Percentiles rank a stretch among this genome's conserved stretches.
These are phyloP conservation scores for Laticauda laticaudata DNA, from an alignment of 2,113 vertebrate species.

Conservation along the genomic window DNA sequence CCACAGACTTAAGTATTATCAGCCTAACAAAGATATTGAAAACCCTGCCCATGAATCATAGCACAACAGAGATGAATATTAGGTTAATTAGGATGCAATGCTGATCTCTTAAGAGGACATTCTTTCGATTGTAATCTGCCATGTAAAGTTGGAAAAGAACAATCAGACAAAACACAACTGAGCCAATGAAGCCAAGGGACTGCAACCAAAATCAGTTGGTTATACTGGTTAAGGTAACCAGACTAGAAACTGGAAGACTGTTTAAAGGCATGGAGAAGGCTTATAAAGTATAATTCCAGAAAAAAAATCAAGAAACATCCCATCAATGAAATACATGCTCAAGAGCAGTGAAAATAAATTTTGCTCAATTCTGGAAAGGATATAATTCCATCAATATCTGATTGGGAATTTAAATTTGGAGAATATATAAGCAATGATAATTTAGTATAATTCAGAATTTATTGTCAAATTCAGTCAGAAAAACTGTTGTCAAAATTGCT, in stretches of 20 bases:
- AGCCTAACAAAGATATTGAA: neutral
- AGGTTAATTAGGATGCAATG: no score
- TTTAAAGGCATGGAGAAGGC: no score
- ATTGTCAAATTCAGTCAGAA: no score
- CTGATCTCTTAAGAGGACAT: no score
- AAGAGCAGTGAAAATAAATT: neutral
- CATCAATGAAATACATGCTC: no score
- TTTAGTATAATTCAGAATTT: neutral
- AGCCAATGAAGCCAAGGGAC: neutral
- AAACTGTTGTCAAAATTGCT: neutral
- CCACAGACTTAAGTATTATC: neutral
- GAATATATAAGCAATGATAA: neutral
- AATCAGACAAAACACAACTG: neutral
- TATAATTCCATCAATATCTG: neutral
- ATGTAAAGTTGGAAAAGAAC: neutral
- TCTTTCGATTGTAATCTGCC: neutral
- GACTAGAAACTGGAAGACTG: no score
- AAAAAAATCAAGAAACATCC: neutral
- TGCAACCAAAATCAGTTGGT: neutral
- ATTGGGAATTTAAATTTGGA: neutral
- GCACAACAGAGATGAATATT: no score
- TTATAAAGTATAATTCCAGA: no score
- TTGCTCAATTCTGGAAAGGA: neutral
- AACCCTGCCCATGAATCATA: neutral
- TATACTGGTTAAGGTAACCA: no score